Conservation (phyloP, 2,888 invertebrate genomes). For the Dendrolimus pini region DNA sequence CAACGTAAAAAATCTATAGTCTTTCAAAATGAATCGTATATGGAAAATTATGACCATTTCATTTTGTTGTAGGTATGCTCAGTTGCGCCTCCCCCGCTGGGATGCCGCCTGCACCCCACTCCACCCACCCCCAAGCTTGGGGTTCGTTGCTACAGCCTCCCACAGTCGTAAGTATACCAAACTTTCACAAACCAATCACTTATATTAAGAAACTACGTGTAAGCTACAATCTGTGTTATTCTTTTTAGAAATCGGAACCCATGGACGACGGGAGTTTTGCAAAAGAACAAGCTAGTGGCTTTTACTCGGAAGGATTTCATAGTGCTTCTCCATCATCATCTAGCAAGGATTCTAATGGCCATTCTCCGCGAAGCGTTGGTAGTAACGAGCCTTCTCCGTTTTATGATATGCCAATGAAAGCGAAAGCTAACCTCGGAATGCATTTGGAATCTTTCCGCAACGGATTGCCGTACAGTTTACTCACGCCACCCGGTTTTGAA, state of each 20-base stretch:
- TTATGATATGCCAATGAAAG: constrained; percentile 61
- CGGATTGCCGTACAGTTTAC: constrained; percentile 73
- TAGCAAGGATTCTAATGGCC: constrained; percentile 67
- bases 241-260: constrained; percentile 76
- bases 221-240: constrained; percentile 18
- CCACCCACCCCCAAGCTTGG: constrained; percentile 50
- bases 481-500: constrained; percentile 79
- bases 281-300: constrained; percentile 78
- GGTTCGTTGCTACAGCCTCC: constrained; percentile 48
- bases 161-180: constrained; percentile 44
- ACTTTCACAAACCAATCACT: background rate
- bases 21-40: too few species aligned
- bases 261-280: constrained; percentile 60
- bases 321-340: constrained; percentile 78
- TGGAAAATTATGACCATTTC: background rate
- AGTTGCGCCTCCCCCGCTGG: constrained; percentile 65
- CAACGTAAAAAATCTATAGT: too few species aligned
- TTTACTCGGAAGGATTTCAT: constrained; percentile 78
- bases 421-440: constrained; percentile 62
- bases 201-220: background rate
- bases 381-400: constrained; percentile 55
- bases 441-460: constrained; percentile 59
- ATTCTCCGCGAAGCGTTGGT: constrained; percentile 66
- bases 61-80: constrained; percentile 49
- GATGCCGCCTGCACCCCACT: constrained; percentile 59